Evolutionary conservation across 2,888 invertebrate species (phyloP), one percentile per base, ranked within the genome.

Genomic region (Halocaridina rubra): DNA sequence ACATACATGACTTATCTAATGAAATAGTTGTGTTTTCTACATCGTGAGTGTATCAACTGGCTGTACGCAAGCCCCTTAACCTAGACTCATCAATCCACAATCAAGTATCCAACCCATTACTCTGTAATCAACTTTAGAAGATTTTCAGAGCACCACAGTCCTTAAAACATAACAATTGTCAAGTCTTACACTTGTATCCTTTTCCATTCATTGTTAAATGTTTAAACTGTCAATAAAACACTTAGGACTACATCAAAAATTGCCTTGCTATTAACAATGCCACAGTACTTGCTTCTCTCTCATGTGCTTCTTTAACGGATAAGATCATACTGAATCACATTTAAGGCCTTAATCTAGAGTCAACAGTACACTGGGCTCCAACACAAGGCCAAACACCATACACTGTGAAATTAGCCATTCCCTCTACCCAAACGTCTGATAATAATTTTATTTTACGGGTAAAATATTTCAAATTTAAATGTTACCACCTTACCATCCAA

Each of bases 301-400:
- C 16, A 30, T n/a, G 19, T 27, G 30, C n/a, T n/a, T n/a, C n/a
- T n/a, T n/a, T n/a, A n/a, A n/a, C n/a, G n/a, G n/a, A n/a, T n/a
- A n/a, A n/a, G n/a, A n/a, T n/a, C n/a, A n/a, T n/a, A n/a, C n/a
- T n/a, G n/a, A n/a, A n/a, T n/a, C n/a, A n/a, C n/a, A n/a, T n/a
- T 78, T 82, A 82, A 82, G 82, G 82, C 82, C 82, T 72, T 72
- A 82, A 77, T 77, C 71, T 72, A 59, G 76, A 53, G 78, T 78
- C 67, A 78, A 59, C 67, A 39, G 30, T 46, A 67, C n/a, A 39
- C 69, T 33, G 67, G 78, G 30, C 72, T 80, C 72, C 80, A 71
- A 57, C 29, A 59, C 80, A 57, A 19, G 8, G 72, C 72, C 24
- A 80, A 59, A 30, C 57, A 71, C 19, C 32, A 69, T 19, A n/a